These are phyloP conservation scores for Lipophrys pholis DNA, from an alignment of 2,113 vertebrate species.

Conservation along the genomic window DNA sequence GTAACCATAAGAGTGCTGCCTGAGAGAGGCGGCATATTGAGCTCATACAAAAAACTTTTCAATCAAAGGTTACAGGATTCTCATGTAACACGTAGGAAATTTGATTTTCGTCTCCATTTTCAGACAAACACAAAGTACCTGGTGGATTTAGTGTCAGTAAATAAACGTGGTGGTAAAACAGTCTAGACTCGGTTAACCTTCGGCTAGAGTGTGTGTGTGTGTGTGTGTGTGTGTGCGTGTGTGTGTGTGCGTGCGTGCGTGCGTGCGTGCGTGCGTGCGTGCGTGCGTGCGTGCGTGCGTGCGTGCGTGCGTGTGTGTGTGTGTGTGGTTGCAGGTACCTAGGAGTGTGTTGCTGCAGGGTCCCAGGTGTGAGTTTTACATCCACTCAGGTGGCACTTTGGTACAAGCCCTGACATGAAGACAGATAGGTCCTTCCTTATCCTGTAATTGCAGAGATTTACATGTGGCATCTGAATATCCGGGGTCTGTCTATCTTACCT, in stretches of 20 bases:
- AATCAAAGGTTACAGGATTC: slow-evolving; percentile 27
- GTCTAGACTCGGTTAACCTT: slow-evolving; percentile 18
- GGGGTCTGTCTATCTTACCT: slow-evolving; percentile 40
- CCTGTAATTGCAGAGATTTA: slow-evolving; percentile 51
- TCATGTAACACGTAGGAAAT: slow-evolving; percentile 27
- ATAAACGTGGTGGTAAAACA: slow-evolving; percentile 37
- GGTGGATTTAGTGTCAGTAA: slow-evolving; percentile 33
- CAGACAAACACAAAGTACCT: background rate
- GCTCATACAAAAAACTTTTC: slow-evolving; percentile 2
- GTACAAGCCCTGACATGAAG: slow-evolving; percentile 69
- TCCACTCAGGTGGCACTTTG: slow-evolving; percentile 47
- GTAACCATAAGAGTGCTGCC: slow-evolving; percentile 13
- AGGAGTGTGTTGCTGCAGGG: slow-evolving; percentile 47
- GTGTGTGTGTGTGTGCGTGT: background rate
- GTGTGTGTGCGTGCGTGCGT: slow-evolving; percentile 15
- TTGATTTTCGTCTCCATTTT: slow-evolving; percentile 3
- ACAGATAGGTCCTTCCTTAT: slow-evolving; percentile 34
- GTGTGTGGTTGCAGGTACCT: slow-evolving; percentile 24
- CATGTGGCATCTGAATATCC: slow-evolving; percentile 46
- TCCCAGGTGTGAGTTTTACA: slow-evolving; percentile 65
- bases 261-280: slow-evolving; percentile 28
- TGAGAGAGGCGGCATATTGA: slow-evolving; percentile 31
- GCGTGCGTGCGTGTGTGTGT: slow-evolving; percentile 26
- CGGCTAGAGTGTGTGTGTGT: slow-evolving; percentile 25
- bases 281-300: slow-evolving; percentile 27